Conservation (phyloP, 2,113 vertebrate species). For the Campylomormyrus tamandua region DNA sequence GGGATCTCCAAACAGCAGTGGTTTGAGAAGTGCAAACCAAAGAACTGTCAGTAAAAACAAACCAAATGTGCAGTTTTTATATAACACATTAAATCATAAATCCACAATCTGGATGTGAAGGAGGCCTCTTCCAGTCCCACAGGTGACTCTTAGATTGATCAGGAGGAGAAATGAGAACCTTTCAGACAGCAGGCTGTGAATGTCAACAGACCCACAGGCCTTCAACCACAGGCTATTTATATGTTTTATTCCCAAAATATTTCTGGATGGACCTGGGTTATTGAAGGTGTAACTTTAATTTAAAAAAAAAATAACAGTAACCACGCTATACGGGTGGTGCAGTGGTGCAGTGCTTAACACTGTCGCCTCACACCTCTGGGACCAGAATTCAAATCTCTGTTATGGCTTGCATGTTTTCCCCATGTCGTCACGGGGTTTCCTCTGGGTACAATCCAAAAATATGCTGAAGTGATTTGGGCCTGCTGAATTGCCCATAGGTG, state of each 20-base stretch:
- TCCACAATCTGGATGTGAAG: not conserved
- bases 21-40: not conserved
- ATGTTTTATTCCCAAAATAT: not conserved
- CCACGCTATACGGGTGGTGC: not conserved
- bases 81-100: not conserved
- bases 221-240: not conserved
- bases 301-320: not conserved
- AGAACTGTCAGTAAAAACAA: not conserved
- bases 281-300: not conserved
- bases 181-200: not conserved
- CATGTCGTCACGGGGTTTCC: not conserved
- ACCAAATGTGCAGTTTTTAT: not conserved
- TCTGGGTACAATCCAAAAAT: not conserved
- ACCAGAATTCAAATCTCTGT: not conserved
- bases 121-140: not conserved
- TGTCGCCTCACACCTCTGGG: not conserved
- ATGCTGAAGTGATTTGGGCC: not conserved
- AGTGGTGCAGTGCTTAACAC: not conserved
- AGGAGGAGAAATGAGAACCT: not conserved
- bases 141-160: not conserved
- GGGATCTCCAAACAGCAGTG: not conserved
- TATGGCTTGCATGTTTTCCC: not conserved
- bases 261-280: not conserved
- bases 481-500: not conserved
- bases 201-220: not conserved